Conservation (phyloP, 37 sponge, comb jelly and placozoan species). For the Beroe forskalii region DNA sequence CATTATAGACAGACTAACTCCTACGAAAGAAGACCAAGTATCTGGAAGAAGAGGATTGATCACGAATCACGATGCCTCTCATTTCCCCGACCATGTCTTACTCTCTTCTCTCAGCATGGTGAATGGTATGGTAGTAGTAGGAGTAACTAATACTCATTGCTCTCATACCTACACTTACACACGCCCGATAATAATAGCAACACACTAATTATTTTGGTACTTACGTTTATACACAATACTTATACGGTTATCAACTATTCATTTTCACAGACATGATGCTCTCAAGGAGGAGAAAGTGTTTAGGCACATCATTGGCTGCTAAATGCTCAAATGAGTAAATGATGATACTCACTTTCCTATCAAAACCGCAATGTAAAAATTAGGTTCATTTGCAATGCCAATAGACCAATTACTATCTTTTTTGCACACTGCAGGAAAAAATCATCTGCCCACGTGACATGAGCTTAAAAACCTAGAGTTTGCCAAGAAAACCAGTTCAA, state of each 20-base stretch:
- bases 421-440: neutral
- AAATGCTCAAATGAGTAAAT: neutral
- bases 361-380: neutral
- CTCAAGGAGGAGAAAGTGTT: neutral
- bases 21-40: no score
- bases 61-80: no score
- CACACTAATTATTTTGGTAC: neutral
- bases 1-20: no score
- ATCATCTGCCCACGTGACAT: no score
- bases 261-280: no score
- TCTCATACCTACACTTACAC: neutral
- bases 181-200: neutral
- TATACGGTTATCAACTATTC: neutral
- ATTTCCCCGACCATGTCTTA: no score
- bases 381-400: neutral
- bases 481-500: no score
- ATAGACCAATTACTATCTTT: neutral
- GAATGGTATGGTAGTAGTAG: no score
- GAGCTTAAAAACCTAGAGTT: no score
- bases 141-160: neutral
- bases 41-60: no score
- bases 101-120: no score
- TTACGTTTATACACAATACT: neutral
- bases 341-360: neutral
- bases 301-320: neutral